Evolutionary conservation across 2,888 invertebrate genomes (phyloP), one percentile per base, ranked within the genome.

Genomic region (Spisula subtruncata): DNA sequence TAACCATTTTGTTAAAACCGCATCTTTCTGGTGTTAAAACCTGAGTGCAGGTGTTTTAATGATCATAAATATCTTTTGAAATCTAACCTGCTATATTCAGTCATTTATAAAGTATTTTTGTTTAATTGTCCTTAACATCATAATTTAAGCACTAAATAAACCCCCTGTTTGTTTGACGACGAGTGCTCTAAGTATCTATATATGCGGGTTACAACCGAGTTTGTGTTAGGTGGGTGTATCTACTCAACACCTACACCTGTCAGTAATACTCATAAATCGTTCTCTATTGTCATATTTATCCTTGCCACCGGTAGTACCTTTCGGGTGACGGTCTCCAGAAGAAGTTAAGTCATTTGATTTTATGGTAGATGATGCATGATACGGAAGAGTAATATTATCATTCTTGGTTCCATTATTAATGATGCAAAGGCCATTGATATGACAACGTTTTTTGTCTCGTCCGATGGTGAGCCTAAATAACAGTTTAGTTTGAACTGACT

Each of bases 41-140:
- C 41, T 8, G 60, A 66, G 60, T 81, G 80, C 88, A 88, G 88
- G 88, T 88, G 88, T 80, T 54, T 88, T 48, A 83, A 66, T 25
- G 66, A 71, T 83, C 41, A 83, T 83, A 46, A 83, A 83, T 66
- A 66, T 83, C 71, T 71, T 83, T 83, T 83, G 83, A 83, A 83
- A 83, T 29, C 41, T 41, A 46, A 83, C 46, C 83, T 25, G 20
- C 71, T 46, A 46, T 35, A 71, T 46, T 66, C 71, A 71, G 46
- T 66, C 71, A 48, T 46, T 16, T 29, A 25, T 25, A 71, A 16
- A n/a, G 66, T 83, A 83, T 71, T 66, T 66, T 71, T 46, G 71
- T 32, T 83, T 83, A 83, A 83, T 66, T 66, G n/a, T 83, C n/a
- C 66, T 71, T 29, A 46, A 83, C 83, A 46, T 46, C 14, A 71